Conservation (phyloP, 1,140 invertebrate genomes). For the Goniozus legneri region DNA sequence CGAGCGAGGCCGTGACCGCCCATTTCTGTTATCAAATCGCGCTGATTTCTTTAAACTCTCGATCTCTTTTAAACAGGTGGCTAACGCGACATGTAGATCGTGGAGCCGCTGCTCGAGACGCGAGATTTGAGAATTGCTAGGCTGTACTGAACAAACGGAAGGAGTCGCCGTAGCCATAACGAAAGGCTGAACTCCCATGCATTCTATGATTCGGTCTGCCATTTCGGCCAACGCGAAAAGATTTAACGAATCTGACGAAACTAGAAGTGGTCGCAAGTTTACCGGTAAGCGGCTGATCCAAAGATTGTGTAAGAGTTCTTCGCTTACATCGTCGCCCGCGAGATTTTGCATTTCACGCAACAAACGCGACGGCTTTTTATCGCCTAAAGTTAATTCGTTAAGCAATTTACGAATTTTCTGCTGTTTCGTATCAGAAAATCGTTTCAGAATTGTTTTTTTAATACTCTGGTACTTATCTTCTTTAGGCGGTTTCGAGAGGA, state of each 20-base stretch:
- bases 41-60: too few relatives aligned
- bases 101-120: too few relatives aligned
- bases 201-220: constrained; percentile 6
- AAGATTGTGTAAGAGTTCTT: constrained; percentile 16
- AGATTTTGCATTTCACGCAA: constrained; percentile 20
- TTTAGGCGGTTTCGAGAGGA: constrained; percentile 8
- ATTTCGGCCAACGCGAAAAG: constrained; percentile 5
- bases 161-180: too few relatives aligned
- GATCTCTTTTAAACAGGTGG: not conserved
- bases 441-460: constrained; percentile 11
- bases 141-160: not conserved
- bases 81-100: not conserved
- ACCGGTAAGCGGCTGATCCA: constrained; percentile 24
- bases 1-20: too few relatives aligned
- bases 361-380: constrained; percentile 28
- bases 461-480: constrained; percentile 11
- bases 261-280: not conserved
- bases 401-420: too few relatives aligned
- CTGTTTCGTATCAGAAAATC: too few relatives aligned
- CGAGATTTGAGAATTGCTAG: not conserved
- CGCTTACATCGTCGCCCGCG: constrained; percentile 7
- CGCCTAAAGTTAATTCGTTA: too few relatives aligned
- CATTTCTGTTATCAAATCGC: too few relatives aligned
- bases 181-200: not conserved
- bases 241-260: not conserved